These are phyloP conservation scores for Odontothrips loti DNA, from an alignment of 2,888 invertebrate genomes.

Conservation along the genomic window DNA sequence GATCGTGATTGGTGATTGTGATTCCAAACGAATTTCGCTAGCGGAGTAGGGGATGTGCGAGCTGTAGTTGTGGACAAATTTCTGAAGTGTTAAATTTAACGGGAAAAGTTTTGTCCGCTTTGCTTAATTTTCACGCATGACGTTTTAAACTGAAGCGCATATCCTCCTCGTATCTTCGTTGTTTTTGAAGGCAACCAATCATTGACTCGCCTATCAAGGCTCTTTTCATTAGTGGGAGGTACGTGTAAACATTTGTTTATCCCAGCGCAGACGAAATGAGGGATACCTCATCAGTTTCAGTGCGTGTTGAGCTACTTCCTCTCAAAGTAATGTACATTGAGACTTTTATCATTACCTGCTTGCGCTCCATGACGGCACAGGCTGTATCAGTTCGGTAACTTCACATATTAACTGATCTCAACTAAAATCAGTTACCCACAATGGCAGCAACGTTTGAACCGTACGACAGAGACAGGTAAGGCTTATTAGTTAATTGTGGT, in stretches of 20 bases:
- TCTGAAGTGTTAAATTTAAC: too few relatives aligned
- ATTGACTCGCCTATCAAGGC: background rate
- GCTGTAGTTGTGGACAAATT: too few relatives aligned
- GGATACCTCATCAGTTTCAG: background rate
- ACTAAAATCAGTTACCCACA: background rate
- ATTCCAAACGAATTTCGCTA: too few relatives aligned
- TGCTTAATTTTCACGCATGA: too few relatives aligned
- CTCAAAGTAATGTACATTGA: background rate
- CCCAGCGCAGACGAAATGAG: background rate
- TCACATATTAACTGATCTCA: background rate
- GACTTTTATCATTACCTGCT: background rate
- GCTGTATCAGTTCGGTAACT: background rate
- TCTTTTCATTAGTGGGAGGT: background rate
- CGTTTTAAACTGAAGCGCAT: too few relatives aligned
- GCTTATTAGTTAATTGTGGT: constrained; percentile 32
- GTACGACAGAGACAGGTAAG: constrained; percentile 62
- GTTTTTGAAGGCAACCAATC: background rate
- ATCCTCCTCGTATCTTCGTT: too few relatives aligned
- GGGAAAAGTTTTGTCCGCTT: too few relatives aligned
- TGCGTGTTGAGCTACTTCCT: background rate
- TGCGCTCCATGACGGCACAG: background rate
- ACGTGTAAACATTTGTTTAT: background rate
- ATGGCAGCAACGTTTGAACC: constrained; percentile 68
- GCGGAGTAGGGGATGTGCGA: too few relatives aligned
- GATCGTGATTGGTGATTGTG: too few relatives aligned